A percentile compares a stretch with the other conserved stretches of the same genome.
phyloP scores from a whole-genome alignment of 2,888 invertebrate species.

The Chrysodeixis includens region DNA sequence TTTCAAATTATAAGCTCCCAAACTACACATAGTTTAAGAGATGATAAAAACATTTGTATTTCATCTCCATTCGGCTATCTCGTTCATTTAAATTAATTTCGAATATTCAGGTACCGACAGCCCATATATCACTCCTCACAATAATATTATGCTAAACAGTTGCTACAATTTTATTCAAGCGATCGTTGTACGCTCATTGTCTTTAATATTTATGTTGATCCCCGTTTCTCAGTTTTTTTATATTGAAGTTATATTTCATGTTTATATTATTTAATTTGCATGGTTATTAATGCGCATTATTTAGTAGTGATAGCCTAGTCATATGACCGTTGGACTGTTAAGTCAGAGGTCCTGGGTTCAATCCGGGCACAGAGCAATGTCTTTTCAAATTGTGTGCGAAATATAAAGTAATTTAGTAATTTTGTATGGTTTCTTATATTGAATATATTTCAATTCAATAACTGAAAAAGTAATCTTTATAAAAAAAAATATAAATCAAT shows the following conservation, averaged over 20 bases:
- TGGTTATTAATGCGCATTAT: conserved; percentile 22
- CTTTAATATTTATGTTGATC: conserved; percentile 57
- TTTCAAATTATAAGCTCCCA: too few relatives aligned
- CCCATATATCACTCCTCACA: conserved; percentile 36
- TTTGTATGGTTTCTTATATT: too few relatives aligned
- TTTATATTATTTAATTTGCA: conserved; percentile 59
- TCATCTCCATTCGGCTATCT: neutral
- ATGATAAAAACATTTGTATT: neutral
- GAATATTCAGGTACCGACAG: conserved; percentile 3
- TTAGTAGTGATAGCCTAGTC: too few relatives aligned
- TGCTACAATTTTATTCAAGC: conserved; percentile 41
- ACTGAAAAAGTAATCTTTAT: neutral
- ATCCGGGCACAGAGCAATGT: too few relatives aligned
- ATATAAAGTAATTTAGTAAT: too few relatives aligned
- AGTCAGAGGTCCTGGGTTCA: too few relatives aligned
- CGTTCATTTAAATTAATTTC: too few relatives aligned
- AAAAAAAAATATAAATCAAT: too few relatives aligned
- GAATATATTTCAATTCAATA: neutral
- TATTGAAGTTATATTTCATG: conserved; percentile 55
- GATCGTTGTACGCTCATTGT: conserved; percentile 34
- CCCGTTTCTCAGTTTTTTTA: conserved; percentile 40
- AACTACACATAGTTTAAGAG: neutral
- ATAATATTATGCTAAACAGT: conserved; percentile 58
- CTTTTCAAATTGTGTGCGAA: too few relatives aligned
- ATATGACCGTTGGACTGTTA: too few relatives aligned